phyloP scores from a whole-genome alignment of 2,888 invertebrate genomes.

The Cataglyphis albicans region DNA sequence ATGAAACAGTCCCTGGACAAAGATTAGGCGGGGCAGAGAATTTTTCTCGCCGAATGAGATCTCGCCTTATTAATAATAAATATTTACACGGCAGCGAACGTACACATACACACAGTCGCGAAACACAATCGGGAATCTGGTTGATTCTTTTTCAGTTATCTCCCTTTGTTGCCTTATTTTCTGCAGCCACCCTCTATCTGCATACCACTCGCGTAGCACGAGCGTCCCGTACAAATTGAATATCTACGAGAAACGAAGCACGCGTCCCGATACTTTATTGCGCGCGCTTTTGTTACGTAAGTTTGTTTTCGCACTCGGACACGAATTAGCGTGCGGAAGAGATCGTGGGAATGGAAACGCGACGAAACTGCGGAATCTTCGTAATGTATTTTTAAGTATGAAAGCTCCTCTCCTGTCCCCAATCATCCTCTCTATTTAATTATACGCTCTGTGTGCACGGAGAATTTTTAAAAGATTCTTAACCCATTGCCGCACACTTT shows the following conservation, averaged over 20 bases:
- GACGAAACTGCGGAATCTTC: constrained; percentile 40
- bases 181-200: constrained; percentile 12
- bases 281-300: constrained; percentile 47
- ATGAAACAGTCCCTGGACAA: background rate
- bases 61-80: background rate
- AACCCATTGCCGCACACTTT: too few relatives aligned
- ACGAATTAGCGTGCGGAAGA: constrained; percentile 41
- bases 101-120: background rate
- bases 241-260: constrained; percentile 42
- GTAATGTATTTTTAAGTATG: constrained; percentile 38
- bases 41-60: background rate
- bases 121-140: constrained; percentile 13
- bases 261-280: constrained; percentile 47
- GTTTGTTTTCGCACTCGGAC: constrained; percentile 44
- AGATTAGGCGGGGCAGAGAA: background rate
- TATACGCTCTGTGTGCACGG: constrained; percentile 1
- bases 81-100: background rate
- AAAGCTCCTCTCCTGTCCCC: constrained; percentile 10
- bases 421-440: background rate
- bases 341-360: constrained; percentile 21
- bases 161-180: constrained; percentile 27
- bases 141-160: constrained; percentile 11
- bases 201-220: constrained; percentile 42
- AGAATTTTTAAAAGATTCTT: constrained; percentile 41
- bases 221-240: constrained; percentile 46